These are phyloP conservation scores for Murina feae DNA, from an alignment of 2,113 vertebrate genomes.

Conservation along the genomic window DNA sequence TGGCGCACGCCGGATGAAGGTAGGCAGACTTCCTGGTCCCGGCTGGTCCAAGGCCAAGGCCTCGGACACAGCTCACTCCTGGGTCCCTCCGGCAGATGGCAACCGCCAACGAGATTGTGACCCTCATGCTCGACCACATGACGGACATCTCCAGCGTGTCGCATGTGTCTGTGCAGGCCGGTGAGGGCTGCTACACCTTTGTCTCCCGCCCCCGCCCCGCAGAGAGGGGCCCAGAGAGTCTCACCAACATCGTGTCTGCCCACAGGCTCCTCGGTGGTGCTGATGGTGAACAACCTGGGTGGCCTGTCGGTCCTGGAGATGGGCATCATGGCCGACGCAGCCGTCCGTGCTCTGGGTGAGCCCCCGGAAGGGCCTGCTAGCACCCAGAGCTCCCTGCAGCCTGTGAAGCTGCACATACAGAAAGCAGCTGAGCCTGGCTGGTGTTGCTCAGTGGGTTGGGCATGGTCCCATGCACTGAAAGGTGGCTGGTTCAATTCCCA, in stretches of 20 bases:
- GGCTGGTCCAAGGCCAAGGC: fast-evolving
- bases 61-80: not conserved
- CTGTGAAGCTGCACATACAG: not conserved
- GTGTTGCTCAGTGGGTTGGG: too few relatives aligned
- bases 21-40: slow-evolving; percentile 48
- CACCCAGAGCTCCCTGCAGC: not conserved
- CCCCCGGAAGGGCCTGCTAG: not conserved
- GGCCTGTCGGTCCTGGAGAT: slow-evolving; percentile 94
- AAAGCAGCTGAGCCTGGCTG: too few relatives aligned
- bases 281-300: slow-evolving; percentile 95
- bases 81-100: slow-evolving; percentile 79
- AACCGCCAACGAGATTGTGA: slow-evolving; percentile 85
- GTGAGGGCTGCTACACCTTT: slow-evolving; percentile 68
- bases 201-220: fast-evolving
- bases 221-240: not conserved
- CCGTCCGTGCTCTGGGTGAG: slow-evolving; percentile 86
- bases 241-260: not conserved
- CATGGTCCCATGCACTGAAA: too few relatives aligned
- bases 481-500: too few relatives aligned
- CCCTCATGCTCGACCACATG: slow-evolving; percentile 92
- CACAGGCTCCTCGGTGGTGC: slow-evolving; percentile 85
- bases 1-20: slow-evolving; percentile 91
- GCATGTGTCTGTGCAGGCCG: slow-evolving; percentile 81
- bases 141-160: slow-evolving; percentile 85
- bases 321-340: slow-evolving; percentile 85